A percentile compares a stretch with the other conserved stretches of the same genome.
phyloP scores from a whole-genome alignment of 2,888 invertebrate genomes.

The Oscheius onirici region DNA sequence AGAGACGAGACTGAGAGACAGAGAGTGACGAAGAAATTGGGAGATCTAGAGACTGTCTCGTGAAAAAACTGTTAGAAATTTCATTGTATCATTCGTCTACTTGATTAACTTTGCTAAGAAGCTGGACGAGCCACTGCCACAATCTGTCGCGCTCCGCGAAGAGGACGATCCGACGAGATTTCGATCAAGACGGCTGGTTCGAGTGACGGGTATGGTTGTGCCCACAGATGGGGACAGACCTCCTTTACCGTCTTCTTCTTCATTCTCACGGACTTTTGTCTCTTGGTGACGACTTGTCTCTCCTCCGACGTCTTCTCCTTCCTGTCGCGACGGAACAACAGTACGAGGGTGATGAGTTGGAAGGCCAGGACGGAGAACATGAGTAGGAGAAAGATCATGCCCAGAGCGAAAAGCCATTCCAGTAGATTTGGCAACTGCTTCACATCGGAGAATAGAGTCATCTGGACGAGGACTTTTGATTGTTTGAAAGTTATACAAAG shows the following conservation, averaged over 20 bases:
- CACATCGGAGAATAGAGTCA: no score
- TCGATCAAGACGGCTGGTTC: neutral
- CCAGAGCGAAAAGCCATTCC: neutral
- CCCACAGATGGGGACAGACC: neutral
- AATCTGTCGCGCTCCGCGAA: neutral
- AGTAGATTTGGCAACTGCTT: neutral
- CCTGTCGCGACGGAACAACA: neutral
- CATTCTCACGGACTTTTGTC: neutral
- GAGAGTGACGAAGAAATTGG: conserved; percentile 10
- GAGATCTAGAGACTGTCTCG: neutral
- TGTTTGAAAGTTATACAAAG: no score
- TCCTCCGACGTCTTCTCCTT: neutral
- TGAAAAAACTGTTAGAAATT: no score
- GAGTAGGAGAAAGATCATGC: conserved; percentile 6
- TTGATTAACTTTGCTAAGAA: neutral
- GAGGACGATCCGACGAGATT: neutral
- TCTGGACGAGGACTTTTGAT: no score
- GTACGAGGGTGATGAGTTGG: neutral
- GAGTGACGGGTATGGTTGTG: neutral
- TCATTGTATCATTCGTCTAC: no score
- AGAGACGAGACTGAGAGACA: conserved; percentile 20
- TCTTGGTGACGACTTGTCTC: neutral
- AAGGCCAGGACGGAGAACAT: neutral
- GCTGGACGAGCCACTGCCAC: neutral
- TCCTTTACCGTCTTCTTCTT: neutral